Conservation (phyloP, 2,113 vertebrate genomes). For the Bucco capensis region DNA sequence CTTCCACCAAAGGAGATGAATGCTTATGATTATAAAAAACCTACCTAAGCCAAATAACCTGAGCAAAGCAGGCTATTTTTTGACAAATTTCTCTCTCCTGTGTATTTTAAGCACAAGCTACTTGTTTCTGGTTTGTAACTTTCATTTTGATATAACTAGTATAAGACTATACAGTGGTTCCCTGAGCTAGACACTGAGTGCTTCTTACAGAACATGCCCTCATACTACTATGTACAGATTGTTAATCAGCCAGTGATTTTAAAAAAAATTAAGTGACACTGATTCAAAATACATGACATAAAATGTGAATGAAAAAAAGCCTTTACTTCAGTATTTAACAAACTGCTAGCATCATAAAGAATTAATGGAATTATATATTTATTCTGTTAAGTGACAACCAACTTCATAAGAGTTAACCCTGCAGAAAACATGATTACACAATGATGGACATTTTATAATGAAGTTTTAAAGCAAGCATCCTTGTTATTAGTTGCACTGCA, state of each 20-base stretch:
- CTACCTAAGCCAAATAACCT: not conserved
- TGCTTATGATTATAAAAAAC: not conserved
- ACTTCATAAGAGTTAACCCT: not conserved
- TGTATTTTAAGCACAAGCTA: not conserved
- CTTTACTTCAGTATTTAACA: not conserved
- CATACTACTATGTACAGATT: not conserved
- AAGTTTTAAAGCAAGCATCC: not conserved
- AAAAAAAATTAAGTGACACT: not conserved
- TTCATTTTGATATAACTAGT: not conserved
- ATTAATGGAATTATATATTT: not conserved
- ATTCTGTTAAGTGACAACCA: not conserved
- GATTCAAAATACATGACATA: not conserved
- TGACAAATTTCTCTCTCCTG: not conserved
- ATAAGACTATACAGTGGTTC: not conserved
- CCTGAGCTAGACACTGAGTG: not conserved
- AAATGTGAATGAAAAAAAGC: not conserved
- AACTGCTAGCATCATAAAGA: not conserved
- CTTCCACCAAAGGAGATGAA: not conserved
- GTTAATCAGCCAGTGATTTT: not conserved
- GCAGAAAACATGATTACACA: not conserved
- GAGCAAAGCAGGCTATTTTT: not conserved
- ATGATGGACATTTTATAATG: not conserved
- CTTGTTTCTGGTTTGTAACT: not conserved
- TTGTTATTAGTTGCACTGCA: not conserved
- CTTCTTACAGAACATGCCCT: not conserved